Base-by-base conservation (phyloP, 2,888 invertebrate genomes). In the Schizotus pectinicornis region DNA sequence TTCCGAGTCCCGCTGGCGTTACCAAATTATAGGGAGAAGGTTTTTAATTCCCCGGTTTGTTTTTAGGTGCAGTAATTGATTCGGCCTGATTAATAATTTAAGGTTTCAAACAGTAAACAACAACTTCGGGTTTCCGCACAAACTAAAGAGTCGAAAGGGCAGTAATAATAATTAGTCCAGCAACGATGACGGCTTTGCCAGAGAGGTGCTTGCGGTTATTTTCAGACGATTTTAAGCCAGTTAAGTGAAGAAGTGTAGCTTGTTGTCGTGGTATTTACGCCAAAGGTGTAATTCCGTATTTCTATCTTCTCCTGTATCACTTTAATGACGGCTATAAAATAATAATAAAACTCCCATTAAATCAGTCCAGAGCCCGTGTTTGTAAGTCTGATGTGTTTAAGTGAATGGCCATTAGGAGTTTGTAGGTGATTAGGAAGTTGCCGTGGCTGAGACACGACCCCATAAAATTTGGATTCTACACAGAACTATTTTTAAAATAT, bases 261-360 rank as follows among this genome's bases (percentile, higher is more conserved):
- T 30, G 31, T 42, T 22, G 31, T 42, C 32, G 30, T 30, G 5
- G 41, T 13, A 22, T 22, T 22, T 22, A 22, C 31, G 39, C n/a
- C 7, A 14, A 14, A 39, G 14, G 35, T 46, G 36, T 37, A 39
- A 48, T 45, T 39, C 45, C 22, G 34, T 38, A 33, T 37, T 49
- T 45, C 13, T 39, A 46, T 39, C 45, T 49, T 33, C 46, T 49
- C 43, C 36, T 55, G 39, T 55, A 48, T 48, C 36, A 49, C 12
- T 48, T 56, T 56, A 56, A 56, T 43, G 45, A n/a, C 14, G 37
- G 35, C 22, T 50, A 31, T 56, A 43, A 56, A 56, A 50, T 48
- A 45, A 45, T 45, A 49, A 56, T 56, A 56, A 56, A 56, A 50
- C 32, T 45, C 38, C 42, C 38, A 38, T 50, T 50, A 56, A 50